A percentile compares a stretch with the other conserved stretches of the same genome.
These are phyloP conservation scores for Campylorhamphus procurvoides DNA, from an alignment of 2,113 vertebrate species.

Conservation along the genomic window DNA sequence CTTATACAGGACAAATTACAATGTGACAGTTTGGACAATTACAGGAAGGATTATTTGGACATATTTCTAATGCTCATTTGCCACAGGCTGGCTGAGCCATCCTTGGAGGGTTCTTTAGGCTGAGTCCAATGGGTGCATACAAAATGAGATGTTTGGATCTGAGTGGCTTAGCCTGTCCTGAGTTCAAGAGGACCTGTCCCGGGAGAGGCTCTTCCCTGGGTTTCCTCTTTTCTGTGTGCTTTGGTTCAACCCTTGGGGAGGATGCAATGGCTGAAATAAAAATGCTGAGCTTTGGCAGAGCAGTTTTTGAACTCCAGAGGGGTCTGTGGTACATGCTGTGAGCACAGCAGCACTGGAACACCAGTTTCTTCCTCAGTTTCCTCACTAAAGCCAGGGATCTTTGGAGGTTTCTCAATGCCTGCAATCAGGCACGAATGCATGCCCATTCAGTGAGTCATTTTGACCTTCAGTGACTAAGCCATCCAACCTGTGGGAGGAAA, in stretches of 20 bases:
- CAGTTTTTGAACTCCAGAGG: not conserved
- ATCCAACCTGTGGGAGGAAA: not conserved
- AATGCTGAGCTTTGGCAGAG: not conserved
- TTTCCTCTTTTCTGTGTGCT: not conserved
- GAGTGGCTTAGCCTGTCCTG: not conserved
- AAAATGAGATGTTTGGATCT: not conserved
- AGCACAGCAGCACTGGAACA: not conserved
- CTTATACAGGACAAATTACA: not conserved
- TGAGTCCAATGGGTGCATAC: not conserved
- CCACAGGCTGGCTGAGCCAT: not conserved
- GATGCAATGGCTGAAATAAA: not conserved
- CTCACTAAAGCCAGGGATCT: not conserved
- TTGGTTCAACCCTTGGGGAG: not conserved
- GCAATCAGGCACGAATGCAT: not conserved
- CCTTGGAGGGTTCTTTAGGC: not conserved
- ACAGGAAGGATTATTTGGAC: not conserved
- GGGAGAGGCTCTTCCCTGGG: not conserved
- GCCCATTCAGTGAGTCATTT: not conserved
- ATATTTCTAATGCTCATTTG: not conserved
- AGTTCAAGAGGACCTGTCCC: not conserved
- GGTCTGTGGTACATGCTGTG: not conserved
- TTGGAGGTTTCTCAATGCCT: not conserved
- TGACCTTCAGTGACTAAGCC: not conserved
- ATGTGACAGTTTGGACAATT: not conserved
- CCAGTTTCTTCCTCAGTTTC: not conserved